Base-by-base conservation (phyloP, 2,797 vertebrate genomes). In the Harpagifer antarcticus region DNA sequence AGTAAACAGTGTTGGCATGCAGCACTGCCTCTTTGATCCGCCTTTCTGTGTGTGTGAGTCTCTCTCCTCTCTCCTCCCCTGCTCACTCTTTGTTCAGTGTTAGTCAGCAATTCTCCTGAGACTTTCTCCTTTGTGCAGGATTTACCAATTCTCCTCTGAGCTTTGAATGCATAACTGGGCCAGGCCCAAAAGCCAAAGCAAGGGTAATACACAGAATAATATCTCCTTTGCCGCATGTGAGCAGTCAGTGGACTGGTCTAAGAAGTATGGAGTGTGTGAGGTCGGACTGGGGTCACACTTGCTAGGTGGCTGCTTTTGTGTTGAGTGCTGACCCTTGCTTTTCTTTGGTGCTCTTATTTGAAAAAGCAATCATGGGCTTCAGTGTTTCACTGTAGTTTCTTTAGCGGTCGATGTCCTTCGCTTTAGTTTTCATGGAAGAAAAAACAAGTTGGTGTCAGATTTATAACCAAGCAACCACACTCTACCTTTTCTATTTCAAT, bases 101-200 rank as follows among this genome's bases (percentile, higher is more conserved):
- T 90, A 80, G 83, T 90, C 89, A 91, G 90, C 88, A 80, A 58
- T 78, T 86, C 92, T 89, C 91, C 56, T 48, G 85, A 86, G 94
- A 89, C 77, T 87, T 87, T 90, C 81, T 88, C 84, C 84, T 91
- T 91, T 92, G 90, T 86, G 76, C 86, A 82, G 76, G 82, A 45
- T 88, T 91, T 92, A 83, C 84, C 69, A 57, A 58, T 85, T 74
- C 78, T 89, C 81, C 79, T 81, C 79, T 79, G 70, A 79, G 85
- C 83, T 79, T 85, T 89, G 79, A 89, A 87, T 83, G 74, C 77
- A 84, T 83, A 81, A 87, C 80, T 74, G 62, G 83, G 83, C 33
- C 67, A 75, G 48, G 23, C 76, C 68, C 60, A 23, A 71, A 77
- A 79, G 72, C 72, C 71, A 76, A 78, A 89, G 75, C 69, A 55